Evolutionary conservation across 2,797 vertebrate species (phyloP).

Genomic region (Anguilla marmorata): DNA sequence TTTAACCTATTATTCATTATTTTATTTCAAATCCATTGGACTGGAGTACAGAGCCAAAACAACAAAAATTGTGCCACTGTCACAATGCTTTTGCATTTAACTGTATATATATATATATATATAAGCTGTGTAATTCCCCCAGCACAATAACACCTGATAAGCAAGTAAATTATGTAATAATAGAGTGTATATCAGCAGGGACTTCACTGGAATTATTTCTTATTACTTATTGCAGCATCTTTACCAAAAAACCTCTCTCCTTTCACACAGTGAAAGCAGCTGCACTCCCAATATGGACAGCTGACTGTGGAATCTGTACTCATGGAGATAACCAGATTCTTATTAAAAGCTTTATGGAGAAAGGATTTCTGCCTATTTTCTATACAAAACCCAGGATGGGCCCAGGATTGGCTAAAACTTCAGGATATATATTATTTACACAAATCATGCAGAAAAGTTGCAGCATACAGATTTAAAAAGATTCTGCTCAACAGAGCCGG

Average conservation of each 20-base stretch:
- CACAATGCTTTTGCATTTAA: too few relatives aligned
- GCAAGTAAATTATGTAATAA: conserved; percentile 5
- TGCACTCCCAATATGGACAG: background rate
- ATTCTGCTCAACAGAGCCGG: background rate
- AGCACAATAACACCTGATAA: background rate
- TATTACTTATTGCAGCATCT: background rate
- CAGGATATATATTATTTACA: background rate
- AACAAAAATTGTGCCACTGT: too few relatives aligned
- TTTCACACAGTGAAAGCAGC: background rate
- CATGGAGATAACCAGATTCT: background rate
- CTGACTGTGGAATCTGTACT: background rate
- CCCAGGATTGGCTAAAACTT: background rate
- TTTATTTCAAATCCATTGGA: too few relatives aligned
- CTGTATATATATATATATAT: too few relatives aligned
- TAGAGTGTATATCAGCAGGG: background rate
- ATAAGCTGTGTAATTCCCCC: background rate
- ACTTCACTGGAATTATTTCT: background rate
- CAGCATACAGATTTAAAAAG: background rate
- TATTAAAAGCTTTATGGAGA: conserved; percentile 9
- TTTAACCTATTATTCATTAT: too few relatives aligned
- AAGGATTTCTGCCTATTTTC: background rate
- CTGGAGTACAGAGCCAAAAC: too few relatives aligned
- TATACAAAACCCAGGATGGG: background rate
- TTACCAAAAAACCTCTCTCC: background rate
- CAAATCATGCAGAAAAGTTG: background rate